Base-by-base conservation (phyloP, 92 coral and sea anemone genomes). In the Heliopora coerulea region DNA sequence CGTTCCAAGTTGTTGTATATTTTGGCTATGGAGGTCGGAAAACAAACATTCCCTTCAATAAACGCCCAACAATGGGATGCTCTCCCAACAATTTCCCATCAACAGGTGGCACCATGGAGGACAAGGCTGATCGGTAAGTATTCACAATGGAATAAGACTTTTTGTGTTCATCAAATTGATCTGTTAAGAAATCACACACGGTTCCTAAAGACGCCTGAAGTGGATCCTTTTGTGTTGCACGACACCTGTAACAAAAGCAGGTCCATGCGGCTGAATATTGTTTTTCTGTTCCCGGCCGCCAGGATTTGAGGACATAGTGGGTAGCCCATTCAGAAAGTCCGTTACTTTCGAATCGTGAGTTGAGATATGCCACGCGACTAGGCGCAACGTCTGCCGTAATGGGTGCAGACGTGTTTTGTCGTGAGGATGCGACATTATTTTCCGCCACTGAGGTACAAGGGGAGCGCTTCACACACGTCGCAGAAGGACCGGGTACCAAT, bases 221-320 rank as follows among this genome's bases (percentile, higher is more conserved):
- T 15, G 81, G 84, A 82, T 86, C 49, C 78, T 70, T 66, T 77
- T 82, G 26, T 67, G 68, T n/a, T 86, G 50, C 35, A 86, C 39
- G 8, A 82, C 86, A 78, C 90, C 87, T 78, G 85, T 79, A 26
- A 54, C 70, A 8, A 82, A 82, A 80, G 27, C 59, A 54, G 23
- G 32, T 44, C 85, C 79, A 75, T n/a, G 68, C 58, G 1, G 86
- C 57, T n/a, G 65, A 75, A 37, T 86, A 82, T 67, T 80, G 58
- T 68, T 81, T 79, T 9, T 56, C 23, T 23, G 61, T 56, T 56
- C 30, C 74, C 74, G 61, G 65, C 18, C 82, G 79, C 65, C 85
- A 74, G n/a, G 85, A n/a, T n/a, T 78, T 44, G 85, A 41, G 84
- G 76, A 54, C 59, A 74, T 13, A 80, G 75, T 0, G 49, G 79